Base-by-base conservation (phyloP, 2,888 invertebrate species). In the Onthophagus sagittarius region DNA sequence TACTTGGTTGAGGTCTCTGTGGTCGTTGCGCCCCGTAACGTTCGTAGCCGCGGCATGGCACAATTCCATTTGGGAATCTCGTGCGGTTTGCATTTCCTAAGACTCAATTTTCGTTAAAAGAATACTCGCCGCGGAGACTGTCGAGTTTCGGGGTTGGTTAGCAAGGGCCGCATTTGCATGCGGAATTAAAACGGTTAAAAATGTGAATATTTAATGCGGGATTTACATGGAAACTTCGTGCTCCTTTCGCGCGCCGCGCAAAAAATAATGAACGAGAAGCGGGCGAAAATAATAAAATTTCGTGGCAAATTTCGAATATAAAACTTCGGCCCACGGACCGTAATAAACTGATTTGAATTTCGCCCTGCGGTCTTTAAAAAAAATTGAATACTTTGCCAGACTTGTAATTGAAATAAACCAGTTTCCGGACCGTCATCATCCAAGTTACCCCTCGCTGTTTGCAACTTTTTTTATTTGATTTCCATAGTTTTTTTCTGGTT, bases 91-190 rank as follows among this genome's bases (percentile, higher is more conserved):
- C 63, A 62, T 62, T 72, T 62, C 62, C 72, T 72, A 72, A 72
- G 72, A 72, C 72, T 63, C 72, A 72, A 72, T 72, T 72, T 72
- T 67, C 67, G 62, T 69, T 72, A 69, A 72, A 69, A 62, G 62
- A 62, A 69, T 69, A 72, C 67, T 67, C 62, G 39, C 67, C 9
- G 23, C 2, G 14, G 64, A 64, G 64, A 11, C 13, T 14, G 14
- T 23, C 23, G 64, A 64, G 23, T 15, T 15, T 15, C 15, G 14
- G 64, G 64, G 23, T 64, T 64, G 23, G 32, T 32, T 67, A 31
- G 32, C 31, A 31, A 67, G 67, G n/a, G 23, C 31, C 31, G 15
- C 67, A 67, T 67, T 67, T 67, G 32, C 67, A 67, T 67, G 67
- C 67, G 15, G 67, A 67, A 67, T 67, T 67, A 67, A 31, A 67